phyloP scores from a whole-genome alignment of 2,797 vertebrate species.

The Clarias fuscus region DNA sequence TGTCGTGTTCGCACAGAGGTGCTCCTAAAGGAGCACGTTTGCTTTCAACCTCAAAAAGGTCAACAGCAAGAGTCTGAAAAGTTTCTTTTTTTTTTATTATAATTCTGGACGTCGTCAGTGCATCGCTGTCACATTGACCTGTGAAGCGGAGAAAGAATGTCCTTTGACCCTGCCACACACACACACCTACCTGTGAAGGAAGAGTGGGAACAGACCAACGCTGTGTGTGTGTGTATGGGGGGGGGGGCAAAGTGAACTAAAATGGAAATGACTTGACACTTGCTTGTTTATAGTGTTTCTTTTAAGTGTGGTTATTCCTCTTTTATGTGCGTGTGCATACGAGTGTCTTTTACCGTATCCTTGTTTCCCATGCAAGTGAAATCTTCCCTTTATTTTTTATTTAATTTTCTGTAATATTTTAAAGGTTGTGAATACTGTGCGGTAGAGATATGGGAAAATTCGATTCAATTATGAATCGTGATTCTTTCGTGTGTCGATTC shows the following conservation, averaged over 20 bases:
- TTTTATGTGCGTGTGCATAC: not conserved
- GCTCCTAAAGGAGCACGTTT: not conserved
- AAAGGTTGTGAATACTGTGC: too few relatives aligned
- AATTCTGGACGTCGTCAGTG: not conserved
- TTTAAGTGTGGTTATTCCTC: slow-evolving; percentile 21
- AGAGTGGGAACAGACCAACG: not conserved
- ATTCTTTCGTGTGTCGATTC: too few relatives aligned
- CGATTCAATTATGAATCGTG: too few relatives aligned
- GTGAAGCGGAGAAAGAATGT: slow-evolving; percentile 10
- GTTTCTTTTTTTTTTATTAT: too few relatives aligned
- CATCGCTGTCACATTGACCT: not conserved
- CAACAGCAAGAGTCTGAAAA: not conserved
- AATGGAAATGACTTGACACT: slow-evolving; percentile 45
- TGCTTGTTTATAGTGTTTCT: slow-evolving; percentile 50
- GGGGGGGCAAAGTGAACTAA: slow-evolving; percentile 32
- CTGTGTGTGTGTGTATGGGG: not conserved
- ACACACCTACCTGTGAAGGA: slow-evolving; percentile 30
- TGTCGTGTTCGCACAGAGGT: not conserved
- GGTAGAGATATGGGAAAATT: too few relatives aligned
- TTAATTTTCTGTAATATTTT: not conserved
- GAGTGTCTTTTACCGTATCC: not conserved
- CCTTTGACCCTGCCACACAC: slow-evolving; percentile 6
- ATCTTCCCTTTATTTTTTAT: not conserved
- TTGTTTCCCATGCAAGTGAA: not conserved
- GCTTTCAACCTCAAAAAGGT: slow-evolving; percentile 17